Conservation (phyloP, 2,888 invertebrate genomes). For the Oconnorella tubifera region DNA sequence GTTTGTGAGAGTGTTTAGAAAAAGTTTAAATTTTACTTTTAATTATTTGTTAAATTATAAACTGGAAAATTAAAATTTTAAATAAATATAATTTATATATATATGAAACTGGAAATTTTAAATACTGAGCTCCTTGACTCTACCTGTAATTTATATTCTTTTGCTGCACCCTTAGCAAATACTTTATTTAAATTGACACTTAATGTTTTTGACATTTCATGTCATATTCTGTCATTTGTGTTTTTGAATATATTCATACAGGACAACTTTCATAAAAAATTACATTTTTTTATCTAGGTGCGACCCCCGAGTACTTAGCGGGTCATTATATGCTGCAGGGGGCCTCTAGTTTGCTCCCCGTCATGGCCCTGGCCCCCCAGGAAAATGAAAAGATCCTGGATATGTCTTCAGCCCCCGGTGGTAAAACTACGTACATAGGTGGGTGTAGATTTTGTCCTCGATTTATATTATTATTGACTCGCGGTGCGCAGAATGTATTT, state of each 20-base stretch:
- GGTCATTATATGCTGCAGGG: constrained; percentile 95
- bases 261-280: no score
- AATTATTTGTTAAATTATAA: neutral
- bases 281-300: constrained; percentile 63
- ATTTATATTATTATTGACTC: neutral
- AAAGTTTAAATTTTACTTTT: neutral
- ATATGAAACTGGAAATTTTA: no score
- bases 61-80: no score
- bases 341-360: constrained; percentile 92
- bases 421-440: constrained; percentile 93
- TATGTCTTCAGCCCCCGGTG: constrained; percentile 97
- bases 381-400: constrained; percentile 89
- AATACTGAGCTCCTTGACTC: no score
- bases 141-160: no score
- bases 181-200: no score
- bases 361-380: constrained; percentile 95
- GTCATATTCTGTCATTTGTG: no score
- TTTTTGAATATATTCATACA: no score
- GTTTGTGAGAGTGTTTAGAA: constrained; percentile 53
- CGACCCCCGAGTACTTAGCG: constrained; percentile 97
- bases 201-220: no score
- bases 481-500: neutral
- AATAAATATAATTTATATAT: no score
- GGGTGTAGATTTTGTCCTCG: neutral
- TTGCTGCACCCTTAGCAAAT: no score